phyloP scores from a whole-genome alignment of 2,113 vertebrate genomes.

The Hemiprocne comata region DNA sequence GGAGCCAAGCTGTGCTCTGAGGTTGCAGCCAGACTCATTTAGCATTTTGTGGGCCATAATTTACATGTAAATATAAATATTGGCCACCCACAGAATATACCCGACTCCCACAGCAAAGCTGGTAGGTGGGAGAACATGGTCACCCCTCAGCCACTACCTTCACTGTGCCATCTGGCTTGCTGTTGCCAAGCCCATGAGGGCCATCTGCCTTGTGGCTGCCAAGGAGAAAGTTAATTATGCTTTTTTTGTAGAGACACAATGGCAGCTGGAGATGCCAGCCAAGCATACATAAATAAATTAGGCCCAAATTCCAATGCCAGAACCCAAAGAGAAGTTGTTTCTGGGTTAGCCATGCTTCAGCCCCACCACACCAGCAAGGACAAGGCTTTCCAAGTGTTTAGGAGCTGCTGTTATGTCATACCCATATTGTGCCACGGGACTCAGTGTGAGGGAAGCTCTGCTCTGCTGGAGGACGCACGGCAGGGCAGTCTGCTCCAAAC shows the following conservation, averaged over 20 bases:
- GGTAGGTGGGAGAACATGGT: background rate
- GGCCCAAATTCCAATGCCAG: slow-evolving; percentile 3
- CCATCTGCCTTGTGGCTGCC: slow-evolving; percentile 47
- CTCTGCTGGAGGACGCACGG: background rate
- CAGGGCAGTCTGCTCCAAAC: background rate
- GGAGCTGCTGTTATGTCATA: background rate
- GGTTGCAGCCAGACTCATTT: slow-evolving; percentile 43
- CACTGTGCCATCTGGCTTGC: background rate
- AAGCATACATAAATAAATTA: background rate
- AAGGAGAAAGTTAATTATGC: slow-evolving; percentile 4
- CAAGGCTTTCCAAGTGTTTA: background rate
- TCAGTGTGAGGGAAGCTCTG: background rate
- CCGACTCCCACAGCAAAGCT: background rate
- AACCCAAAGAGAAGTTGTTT: background rate
- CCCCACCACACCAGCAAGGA: background rate
- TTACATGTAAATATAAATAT: slow-evolving; percentile 45
- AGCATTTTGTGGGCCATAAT: slow-evolving; percentile 8
- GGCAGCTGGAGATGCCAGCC: slow-evolving; percentile 4
- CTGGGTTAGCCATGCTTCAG: background rate
- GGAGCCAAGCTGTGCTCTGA: slow-evolving; percentile 34
- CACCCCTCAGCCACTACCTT: background rate
- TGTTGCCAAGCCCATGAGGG: background rate
- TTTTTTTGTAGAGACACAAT: background rate
- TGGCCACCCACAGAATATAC: slow-evolving; percentile 23
- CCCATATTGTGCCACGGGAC: background rate